Percentiles rank a stretch among this genome's conserved stretches.
Evolutionary conservation across 2,888 invertebrate species (phyloP).

Genomic region (Antitype chi): DNA sequence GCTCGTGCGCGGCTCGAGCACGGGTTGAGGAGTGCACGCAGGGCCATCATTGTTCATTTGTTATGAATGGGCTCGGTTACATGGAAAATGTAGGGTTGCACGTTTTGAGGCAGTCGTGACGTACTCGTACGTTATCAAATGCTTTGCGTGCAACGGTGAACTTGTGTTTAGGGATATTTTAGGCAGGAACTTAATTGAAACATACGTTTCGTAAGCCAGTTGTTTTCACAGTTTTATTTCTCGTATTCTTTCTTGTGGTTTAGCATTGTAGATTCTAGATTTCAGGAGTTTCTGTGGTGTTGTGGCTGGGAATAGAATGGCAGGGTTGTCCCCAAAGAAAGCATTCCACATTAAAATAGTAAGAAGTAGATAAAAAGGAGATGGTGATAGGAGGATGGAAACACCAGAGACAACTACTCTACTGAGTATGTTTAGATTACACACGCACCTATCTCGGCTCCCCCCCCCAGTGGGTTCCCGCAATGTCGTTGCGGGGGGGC

Average conservation of each 20-base stretch:
- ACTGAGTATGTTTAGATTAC: neutral
- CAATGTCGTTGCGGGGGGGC: too few species aligned
- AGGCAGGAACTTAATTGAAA: neutral
- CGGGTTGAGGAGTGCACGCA: constrained; percentile 24
- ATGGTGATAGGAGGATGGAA: neutral
- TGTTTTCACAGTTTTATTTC: neutral
- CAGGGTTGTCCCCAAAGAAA: neutral
- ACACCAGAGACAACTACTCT: neutral
- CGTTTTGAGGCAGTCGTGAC: constrained; percentile 36
- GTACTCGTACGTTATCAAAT: constrained; percentile 12
- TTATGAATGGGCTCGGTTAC: constrained; percentile 26
- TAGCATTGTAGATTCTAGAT: neutral
- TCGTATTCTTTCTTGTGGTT: too few species aligned
- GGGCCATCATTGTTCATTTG: constrained; percentile 4
- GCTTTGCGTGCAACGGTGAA: neutral
- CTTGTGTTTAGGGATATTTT: neutral
- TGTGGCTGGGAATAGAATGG: neutral
- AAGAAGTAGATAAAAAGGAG: neutral
- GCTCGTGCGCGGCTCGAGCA: constrained; percentile 17
- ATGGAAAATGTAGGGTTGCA: constrained; percentile 20
- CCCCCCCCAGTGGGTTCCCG: too few species aligned
- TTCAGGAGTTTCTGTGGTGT: neutral
- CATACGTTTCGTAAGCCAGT: neutral
- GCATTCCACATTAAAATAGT: neutral
- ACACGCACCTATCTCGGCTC: neutral